Evolutionary conservation across 2,797 vertebrate genomes (phyloP), one percentile per base, ranked within the genome.

Genomic region (Pseudochromis fuscus): DNA sequence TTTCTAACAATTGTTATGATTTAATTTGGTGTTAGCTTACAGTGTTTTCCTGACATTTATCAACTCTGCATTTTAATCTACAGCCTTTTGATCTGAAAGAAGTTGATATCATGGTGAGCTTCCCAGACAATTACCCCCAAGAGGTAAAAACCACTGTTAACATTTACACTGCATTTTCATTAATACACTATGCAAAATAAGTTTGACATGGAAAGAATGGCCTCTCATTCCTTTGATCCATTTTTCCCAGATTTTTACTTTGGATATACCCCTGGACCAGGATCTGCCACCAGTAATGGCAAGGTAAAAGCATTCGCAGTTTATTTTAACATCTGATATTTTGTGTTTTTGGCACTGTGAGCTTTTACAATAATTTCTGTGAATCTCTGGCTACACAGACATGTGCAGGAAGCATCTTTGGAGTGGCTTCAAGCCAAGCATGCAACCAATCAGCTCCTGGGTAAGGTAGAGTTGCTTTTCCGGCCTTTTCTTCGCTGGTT

Each of bases 71-170:
- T 56, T 84, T 31, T 73, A 8, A 60, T 35, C 85, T 67, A 9
- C 68, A 96, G 95, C 95, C 95, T 40, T 96, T 94, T 91, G 95
- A 96, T 73, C 81, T 95, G 52, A 95, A 94, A 84, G 91, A 94
- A 79, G 62, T 95, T 2, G 93, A 93, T 64, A 88, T 96, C 71
- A 93, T 95, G 94, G 89, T 96, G 77, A 94, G 91, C 90, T 96
- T 96, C 79, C 95, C 95, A 23, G 92, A 93, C 7, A 87, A 48
- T 35, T 96, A 96, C 72, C 95, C 95, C 8, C 73, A 89, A 51
- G 93, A 96, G 94, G 95, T 96, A 87, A 88, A 72, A 10, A 53
- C 57, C 9, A 45, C 18, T 46, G 33, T 48, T 58, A 35, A 12
- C 9, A 7, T 13, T 58, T 15, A 42, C 16, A 49, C 6, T 12